Evolutionary conservation across 2,888 invertebrate genomes (phyloP), one percentile per base, ranked within the genome.

Genomic region (Meteorus cinctellus): DNA sequence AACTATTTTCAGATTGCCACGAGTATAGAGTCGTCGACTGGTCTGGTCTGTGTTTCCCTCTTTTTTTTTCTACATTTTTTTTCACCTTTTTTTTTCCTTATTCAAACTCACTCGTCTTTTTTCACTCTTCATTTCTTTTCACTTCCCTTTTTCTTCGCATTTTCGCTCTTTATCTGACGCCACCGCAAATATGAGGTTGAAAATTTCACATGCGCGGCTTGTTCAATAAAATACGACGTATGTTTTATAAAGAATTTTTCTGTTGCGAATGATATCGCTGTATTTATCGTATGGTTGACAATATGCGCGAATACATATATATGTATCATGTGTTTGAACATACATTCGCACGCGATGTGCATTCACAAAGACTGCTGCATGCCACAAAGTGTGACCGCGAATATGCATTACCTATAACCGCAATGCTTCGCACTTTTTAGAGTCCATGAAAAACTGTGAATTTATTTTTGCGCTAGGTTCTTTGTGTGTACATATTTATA

Each of bases 1-100:
- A 74, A 74, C 74, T 74, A 74, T 74, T 74, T 74, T 68, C 68
- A 74, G 74, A 74, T 62, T 31, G 69, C 74, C 68, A 69, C 74
- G 66, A 29, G 72, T 51, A 63, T 27, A 68, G 51, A 68, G 48
- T 48, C 68, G 68, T 48, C 68, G 74, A 74, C 68, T 74, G 68
- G 74, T 66, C 59, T 66, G 66, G 66, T 73, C 55, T 65, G 34
- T 34, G 27, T 66, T 59, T 24, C 24, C 65, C 34, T 65, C 31
- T 12, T 29, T 31, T 55, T 69, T 60, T 59, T 51, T 27, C 14
- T 36, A 36, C 34, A 48, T 14, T 55, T 69, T 36, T 69, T 27
- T 19, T 41, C 29, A 31, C 24, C 45, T 66, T 24, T 59, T 19
- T 45, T 51, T 51, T 69, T 55, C 24, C 36, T 51, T 55, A 19